Evolutionary conservation across 23 tunicate species (phyloP).

Genomic region (Trididemnum miniatum): DNA sequence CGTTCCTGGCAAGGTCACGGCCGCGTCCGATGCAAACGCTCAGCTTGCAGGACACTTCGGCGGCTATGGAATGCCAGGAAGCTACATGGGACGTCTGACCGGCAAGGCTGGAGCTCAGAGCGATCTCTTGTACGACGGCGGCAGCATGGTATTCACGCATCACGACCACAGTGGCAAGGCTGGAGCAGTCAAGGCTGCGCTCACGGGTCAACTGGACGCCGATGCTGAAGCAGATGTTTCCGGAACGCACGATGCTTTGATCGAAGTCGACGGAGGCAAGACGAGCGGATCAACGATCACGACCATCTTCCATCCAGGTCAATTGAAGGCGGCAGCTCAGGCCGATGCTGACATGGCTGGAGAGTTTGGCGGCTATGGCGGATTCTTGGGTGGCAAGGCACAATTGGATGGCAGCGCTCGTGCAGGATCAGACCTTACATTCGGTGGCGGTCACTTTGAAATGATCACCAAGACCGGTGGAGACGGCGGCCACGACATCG

Average conservation of each 20-base stretch:
- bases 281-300: background rate
- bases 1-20: background rate
- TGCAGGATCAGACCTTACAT: background rate
- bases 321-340: background rate
- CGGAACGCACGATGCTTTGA: background rate
- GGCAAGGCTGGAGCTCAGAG: background rate
- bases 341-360: background rate
- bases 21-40: background rate
- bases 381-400: background rate
- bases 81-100: background rate
- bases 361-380: background rate
- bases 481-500: background rate
- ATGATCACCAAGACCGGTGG: background rate
- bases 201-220: background rate
- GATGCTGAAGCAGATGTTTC: background rate
- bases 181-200: background rate
- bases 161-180: background rate
- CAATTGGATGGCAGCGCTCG: background rate
- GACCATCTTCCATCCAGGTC: background rate
- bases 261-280: background rate
- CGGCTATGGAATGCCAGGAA: background rate
- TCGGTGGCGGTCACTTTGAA: background rate
- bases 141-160: background rate
- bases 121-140: background rate
- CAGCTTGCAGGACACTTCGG: background rate